A percentile compares a stretch with the other conserved stretches of the same genome.
Conservation (phyloP, 2,113 vertebrate genomes). For the Perca schrenkii region DNA sequence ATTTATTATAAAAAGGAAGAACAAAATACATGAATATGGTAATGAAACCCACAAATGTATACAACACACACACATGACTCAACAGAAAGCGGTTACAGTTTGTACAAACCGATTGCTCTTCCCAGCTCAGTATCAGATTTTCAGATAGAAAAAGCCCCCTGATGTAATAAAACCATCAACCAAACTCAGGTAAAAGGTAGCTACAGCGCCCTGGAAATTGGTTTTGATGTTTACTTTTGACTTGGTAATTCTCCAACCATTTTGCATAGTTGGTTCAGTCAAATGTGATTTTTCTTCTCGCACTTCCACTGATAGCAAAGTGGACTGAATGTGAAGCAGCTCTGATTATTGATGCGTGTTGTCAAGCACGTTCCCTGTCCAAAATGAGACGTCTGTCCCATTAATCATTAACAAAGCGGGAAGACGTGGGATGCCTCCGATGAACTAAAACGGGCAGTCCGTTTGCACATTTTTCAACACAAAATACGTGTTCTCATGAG, state of each 20-base stretch:
- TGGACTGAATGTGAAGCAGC: constrained; percentile 67
- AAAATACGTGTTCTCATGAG: constrained; percentile 20
- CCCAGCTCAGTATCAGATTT: constrained; percentile 8
- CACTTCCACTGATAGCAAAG: constrained; percentile 32
- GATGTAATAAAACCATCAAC: constrained; percentile 35
- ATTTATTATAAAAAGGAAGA: neutral
- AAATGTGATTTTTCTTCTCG: constrained; percentile 21
- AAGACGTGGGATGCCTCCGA: constrained; percentile 15
- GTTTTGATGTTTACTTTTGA: constrained; percentile 52
- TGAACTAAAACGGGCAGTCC: constrained; percentile 32
- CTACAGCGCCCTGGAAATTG: constrained; percentile 35
- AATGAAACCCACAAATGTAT: constrained; percentile 10
- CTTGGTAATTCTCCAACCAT: constrained; percentile 46
- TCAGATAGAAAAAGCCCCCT: constrained; percentile 13
- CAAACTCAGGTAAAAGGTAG: neutral
- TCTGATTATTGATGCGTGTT: constrained; percentile 56
- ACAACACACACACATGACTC: neutral
- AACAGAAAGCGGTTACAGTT: neutral
- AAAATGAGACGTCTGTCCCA: constrained; percentile 54
- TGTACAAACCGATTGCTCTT: constrained; percentile 24
- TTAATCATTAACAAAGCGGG: constrained; percentile 66
- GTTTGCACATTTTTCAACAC: constrained; percentile 49
- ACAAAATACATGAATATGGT: neutral
- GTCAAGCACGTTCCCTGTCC: constrained; percentile 37
- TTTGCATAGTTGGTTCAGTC: constrained; percentile 42